Base-by-base conservation (phyloP, 2,797 vertebrate species). In the Sebastes dallii region DNA sequence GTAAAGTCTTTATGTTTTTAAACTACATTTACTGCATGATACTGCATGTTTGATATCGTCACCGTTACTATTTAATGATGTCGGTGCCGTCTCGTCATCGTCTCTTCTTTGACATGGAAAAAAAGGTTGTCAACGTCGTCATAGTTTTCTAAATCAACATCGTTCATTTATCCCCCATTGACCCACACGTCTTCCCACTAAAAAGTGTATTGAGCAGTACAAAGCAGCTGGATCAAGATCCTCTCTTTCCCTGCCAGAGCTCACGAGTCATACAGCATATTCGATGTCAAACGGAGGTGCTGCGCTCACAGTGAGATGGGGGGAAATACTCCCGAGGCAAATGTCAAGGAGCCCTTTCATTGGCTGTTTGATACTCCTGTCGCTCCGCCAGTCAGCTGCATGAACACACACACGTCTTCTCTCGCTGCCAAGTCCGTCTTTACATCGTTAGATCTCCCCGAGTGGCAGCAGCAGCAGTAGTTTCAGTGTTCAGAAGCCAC, bases 331-430 rank as follows among this genome's bases (percentile, higher is more conserved):
- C 87, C 80, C 3, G 75, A 81, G 79, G 81, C 77, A 39, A 78
- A 87, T 78, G 78, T 89, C 86, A 85, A 70, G 76, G 68, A 82
- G 77, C 66, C 46, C 68, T 84, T 85, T 84, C 77, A 70, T 61
- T 88, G 78, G 68, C 66, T 70, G 58, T 59, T 67, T 74, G 72
- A 78, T 59, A 61, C 60, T 70, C 29, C 70, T 75, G 61, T 83
- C 27, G 9, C 61, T 52, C 77, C 75, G 83, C 75, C 80, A 81
- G 72, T 86, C 75, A 70, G 76, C 73, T 76, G 36, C 71, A 65
- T 3, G 55, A 61, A 80, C 20, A 54, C 55, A 56, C 24, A 12
- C 29, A 36, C 61, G 18, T 58, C 22, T 42, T 52, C 62, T 32
- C n/a, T 24, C 2, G 16, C 66, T 75, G 86, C 82, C 79, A 80